phyloP scores from a whole-genome alignment of 2,888 invertebrate species.

The Megaustenia siamemsis region DNA sequence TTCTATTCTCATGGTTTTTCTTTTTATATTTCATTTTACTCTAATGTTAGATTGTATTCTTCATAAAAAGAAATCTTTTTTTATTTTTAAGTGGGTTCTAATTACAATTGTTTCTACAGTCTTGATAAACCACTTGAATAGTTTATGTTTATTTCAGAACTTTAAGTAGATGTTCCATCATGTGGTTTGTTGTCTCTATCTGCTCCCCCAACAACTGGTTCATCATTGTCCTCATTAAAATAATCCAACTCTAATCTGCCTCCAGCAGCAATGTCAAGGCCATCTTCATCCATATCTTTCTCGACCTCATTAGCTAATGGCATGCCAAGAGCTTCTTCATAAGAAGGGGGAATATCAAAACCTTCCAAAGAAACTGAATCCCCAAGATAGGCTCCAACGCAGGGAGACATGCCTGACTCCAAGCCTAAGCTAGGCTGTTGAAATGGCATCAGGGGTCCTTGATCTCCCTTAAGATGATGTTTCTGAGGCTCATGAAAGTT shows the following conservation, averaged over 20 bases:
- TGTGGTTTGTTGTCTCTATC: background rate
- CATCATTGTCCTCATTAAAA: background rate
- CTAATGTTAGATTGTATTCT: too few relatives aligned
- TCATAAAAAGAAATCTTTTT: background rate
- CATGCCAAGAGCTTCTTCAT: constrained; percentile 57
- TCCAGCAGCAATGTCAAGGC: background rate
- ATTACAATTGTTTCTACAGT: too few relatives aligned
- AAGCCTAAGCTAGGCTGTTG: background rate
- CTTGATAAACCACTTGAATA: too few relatives aligned
- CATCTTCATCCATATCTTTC: background rate
- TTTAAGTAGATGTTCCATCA: background rate
- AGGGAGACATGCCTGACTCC: background rate
- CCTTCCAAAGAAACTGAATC: constrained; percentile 35
- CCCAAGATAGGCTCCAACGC: background rate
- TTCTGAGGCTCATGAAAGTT: background rate
- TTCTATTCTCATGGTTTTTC: too few relatives aligned
- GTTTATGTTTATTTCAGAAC: background rate
- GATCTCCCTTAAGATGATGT: background rate
- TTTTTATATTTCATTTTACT: too few relatives aligned
- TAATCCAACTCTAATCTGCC: constrained; percentile 28
- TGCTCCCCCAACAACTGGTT: background rate
- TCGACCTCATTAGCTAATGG: constrained; percentile 31
- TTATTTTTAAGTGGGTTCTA: background rate
- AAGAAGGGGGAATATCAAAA: constrained; percentile 54
- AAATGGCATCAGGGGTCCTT: background rate